Conservation (phyloP, 2,113 vertebrate species). For the Falcunculus frontatus region DNA sequence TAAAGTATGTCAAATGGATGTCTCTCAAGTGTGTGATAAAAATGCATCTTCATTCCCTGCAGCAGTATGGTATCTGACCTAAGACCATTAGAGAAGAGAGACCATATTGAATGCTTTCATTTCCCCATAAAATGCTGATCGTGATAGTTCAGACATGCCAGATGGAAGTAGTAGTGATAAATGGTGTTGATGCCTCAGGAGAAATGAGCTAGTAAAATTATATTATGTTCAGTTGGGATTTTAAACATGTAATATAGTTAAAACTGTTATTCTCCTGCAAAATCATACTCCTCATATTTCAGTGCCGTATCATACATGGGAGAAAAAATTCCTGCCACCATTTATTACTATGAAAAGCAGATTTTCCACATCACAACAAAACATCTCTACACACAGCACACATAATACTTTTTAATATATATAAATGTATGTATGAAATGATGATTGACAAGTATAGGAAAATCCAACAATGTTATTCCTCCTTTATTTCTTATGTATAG, state of each 20-base stretch:
- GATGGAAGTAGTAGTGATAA: slow-evolving; percentile 72
- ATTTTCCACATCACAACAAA: neutral
- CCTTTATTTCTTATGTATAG: neutral
- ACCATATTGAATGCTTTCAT: slow-evolving; percentile 69
- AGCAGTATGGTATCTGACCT: slow-evolving; percentile 69
- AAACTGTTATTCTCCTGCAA: slow-evolving; percentile 63
- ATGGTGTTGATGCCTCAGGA: slow-evolving; percentile 72
- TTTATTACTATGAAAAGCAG: neutral
- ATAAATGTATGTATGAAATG: neutral
- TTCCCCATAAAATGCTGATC: slow-evolving; percentile 76
- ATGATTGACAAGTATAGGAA: neutral
- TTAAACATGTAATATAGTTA: slow-evolving; percentile 66
- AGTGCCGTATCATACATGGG: neutral
- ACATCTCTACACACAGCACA: neutral
- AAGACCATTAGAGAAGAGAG: slow-evolving; percentile 58
- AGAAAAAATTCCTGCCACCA: neutral
- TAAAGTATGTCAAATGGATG: slow-evolving; percentile 60
- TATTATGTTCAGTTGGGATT: slow-evolving; percentile 72
- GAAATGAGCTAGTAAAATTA: slow-evolving; percentile 72
- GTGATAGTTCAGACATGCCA: slow-evolving; percentile 68
- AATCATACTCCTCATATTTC: slow-evolving; percentile 48
- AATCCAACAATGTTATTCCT: neutral
- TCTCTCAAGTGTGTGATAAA: slow-evolving; percentile 70
- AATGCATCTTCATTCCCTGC: slow-evolving; percentile 50
- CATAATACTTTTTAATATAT: neutral